Conservation (phyloP, 1,140 invertebrate species). For the Papilio aristodemus region DNA sequence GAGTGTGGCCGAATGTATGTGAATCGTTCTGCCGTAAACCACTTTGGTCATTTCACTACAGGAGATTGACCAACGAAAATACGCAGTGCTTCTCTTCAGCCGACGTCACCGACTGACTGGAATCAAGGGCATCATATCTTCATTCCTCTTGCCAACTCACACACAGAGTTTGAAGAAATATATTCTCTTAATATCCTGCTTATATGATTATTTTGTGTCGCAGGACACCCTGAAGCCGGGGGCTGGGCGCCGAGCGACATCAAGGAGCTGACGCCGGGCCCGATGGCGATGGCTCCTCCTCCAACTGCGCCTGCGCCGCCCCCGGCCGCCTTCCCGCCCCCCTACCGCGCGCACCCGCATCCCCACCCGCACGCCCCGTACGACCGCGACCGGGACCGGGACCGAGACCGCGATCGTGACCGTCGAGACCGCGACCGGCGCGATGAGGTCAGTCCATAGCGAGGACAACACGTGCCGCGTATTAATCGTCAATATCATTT, state of each 20-base stretch:
- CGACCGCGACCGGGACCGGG: slow-evolving; percentile 51
- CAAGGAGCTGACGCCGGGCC: slow-evolving; percentile 83
- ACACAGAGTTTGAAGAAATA: too few species aligned
- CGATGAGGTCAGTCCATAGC: slow-evolving; percentile 52
- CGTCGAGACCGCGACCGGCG: slow-evolving; percentile 57
- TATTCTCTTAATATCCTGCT: slow-evolving; percentile 12
- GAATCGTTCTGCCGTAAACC: too few species aligned
- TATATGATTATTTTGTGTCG: too few species aligned
- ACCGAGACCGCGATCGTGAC: slow-evolving; percentile 58
- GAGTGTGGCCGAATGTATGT: too few species aligned
- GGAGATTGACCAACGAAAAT: too few species aligned
- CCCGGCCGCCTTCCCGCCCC: slow-evolving; percentile 57
- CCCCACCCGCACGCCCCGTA: slow-evolving; percentile 51
- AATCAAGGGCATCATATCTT: too few species aligned
- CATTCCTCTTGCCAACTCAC: too few species aligned
- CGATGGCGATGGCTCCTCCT: slow-evolving; percentile 61
- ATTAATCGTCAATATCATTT: too few species aligned
- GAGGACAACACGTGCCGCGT: too few species aligned
- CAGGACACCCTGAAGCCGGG: slow-evolving; percentile 63
- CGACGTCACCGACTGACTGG: too few species aligned
- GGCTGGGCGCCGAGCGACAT: slow-evolving; percentile 83
- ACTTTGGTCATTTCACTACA: too few species aligned
- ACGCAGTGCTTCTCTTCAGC: too few species aligned
- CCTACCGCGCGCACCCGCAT: slow-evolving; percentile 55
- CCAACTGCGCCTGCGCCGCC: slow-evolving; percentile 54